Evolutionary conservation across 2,888 invertebrate genomes (phyloP), one percentile per base, ranked within the genome.

Genomic region (Pimpla rufipes): DNA sequence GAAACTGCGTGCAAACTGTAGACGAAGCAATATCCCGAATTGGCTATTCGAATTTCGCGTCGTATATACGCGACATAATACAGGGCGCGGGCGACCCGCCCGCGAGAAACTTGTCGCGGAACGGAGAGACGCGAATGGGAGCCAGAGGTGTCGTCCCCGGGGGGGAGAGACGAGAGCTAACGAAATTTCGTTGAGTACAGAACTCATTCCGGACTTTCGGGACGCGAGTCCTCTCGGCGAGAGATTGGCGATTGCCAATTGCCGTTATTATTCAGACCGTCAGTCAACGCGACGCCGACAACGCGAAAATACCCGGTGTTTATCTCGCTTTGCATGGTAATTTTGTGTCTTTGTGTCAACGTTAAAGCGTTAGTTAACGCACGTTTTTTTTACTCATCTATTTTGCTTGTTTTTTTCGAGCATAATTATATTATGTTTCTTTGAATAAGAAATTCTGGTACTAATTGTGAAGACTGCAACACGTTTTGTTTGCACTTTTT

Each of bases 131-230:
- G 35, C 45, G 3, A 18, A 59, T n/a, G 11, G n/a, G 29, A 11
- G 21, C 29, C 2, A 29, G 29, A 23, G 66, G 52, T 45, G 57
- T 55, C 6, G 29, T n/a, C n/a, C n/a, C n/a, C n/a, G 47, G 67
- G 37, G 5, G 29, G 16, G 35, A 57, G 66, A 57, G 57, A 29
- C 35, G 21, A 35, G 64, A 70, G 68, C 59, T 67, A 75, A 71
- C 70, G 45, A 57, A 83, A 71, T 75, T 83, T 71, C n/a, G 79
- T 71, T 37, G 66, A 75, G 70, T 73, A 42, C 66, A 23, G 57
- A 83, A 76, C 66, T 79, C 66, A 71, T 76, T 59, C 23, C 10
- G 66, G 57, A 75, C 57, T 71, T 64, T 59, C 10, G 42, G 57
- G 47, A 70, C 57, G 37, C 23, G 66, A 47, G 74, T 57, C 18